Evolutionary conservation across 2,888 invertebrate genomes (phyloP).

Genomic region (Drosophila atroscutellata): DNA sequence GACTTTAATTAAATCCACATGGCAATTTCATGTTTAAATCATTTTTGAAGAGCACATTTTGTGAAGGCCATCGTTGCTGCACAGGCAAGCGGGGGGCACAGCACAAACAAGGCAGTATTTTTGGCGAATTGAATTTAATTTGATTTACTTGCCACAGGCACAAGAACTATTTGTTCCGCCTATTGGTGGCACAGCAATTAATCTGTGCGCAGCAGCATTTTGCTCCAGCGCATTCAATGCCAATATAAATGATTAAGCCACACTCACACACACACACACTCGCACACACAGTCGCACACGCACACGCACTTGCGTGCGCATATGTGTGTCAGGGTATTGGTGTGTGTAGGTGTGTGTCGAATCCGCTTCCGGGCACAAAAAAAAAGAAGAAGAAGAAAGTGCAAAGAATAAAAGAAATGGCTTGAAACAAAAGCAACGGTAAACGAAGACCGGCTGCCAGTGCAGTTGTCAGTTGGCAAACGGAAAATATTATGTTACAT

Average conservation of each 20-base stretch:
- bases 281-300: no score
- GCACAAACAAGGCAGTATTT: neutral
- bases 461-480: slow-evolving; percentile 53
- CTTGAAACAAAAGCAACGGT: slow-evolving; percentile 49
- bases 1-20: neutral
- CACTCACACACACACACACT: slow-evolving; percentile 8
- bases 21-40: neutral
- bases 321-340: slow-evolving; percentile 9
- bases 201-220: slow-evolving; percentile 18
- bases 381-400: slow-evolving; percentile 7
- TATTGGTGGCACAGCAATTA: slow-evolving; percentile 20
- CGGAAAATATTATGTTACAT: slow-evolving; percentile 72
- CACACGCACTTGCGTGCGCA: neutral
- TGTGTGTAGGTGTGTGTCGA: slow-evolving; percentile 35
- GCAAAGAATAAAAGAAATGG: slow-evolving; percentile 15
- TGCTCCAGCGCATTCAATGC: slow-evolving; percentile 16
- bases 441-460: slow-evolving; percentile 34
- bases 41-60: neutral
- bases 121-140: neutral
- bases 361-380: slow-evolving; percentile 61
- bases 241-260: slow-evolving; percentile 35
- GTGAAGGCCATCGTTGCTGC: neutral
- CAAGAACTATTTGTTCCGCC: slow-evolving; percentile 7
- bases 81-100: neutral
- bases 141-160: neutral